These are phyloP conservation scores for Synergus itoensis DNA, from an alignment of 2,888 invertebrate species.

Conservation along the genomic window DNA sequence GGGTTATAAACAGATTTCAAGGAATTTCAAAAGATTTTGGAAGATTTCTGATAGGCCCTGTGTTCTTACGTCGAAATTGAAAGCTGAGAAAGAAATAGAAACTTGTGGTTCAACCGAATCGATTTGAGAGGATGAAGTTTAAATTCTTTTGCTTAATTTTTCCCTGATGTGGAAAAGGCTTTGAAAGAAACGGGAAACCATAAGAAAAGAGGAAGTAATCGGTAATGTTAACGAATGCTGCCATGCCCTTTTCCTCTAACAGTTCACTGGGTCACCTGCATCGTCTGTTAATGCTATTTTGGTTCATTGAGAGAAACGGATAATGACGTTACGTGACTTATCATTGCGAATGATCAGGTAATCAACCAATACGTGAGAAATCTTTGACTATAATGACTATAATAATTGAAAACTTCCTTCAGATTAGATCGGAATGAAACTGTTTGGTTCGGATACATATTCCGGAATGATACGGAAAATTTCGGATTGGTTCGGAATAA, in stretches of 20 bases:
- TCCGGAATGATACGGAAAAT: too few species aligned
- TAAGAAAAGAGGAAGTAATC: neutral
- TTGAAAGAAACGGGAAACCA: neutral
- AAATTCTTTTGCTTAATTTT: neutral
- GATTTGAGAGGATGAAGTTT: neutral
- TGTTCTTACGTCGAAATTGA: neutral
- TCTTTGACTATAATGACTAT: constrained; percentile 47
- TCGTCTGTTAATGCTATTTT: neutral
- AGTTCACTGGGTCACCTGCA: constrained; percentile 53
- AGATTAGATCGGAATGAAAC: too few species aligned
- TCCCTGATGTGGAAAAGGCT: too few species aligned
- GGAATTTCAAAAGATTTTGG: too few species aligned
- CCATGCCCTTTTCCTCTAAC: constrained; percentile 56
- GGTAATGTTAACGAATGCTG: constrained; percentile 8
- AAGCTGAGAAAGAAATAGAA: neutral
- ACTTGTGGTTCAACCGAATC: neutral
- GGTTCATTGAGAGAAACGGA: constrained; percentile 50
- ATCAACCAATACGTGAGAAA: constrained; percentile 56
- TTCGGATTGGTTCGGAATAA: too few species aligned
- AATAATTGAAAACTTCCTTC: too few species aligned
- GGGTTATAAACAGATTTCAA: too few species aligned
- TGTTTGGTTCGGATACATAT: too few species aligned
- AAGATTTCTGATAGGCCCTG: too few species aligned
- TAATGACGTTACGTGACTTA: constrained; percentile 54
- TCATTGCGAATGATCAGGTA: constrained; percentile 55